These are phyloP conservation scores for Venusia cambrica DNA, from an alignment of 2,888 invertebrate species.

Conservation along the genomic window DNA sequence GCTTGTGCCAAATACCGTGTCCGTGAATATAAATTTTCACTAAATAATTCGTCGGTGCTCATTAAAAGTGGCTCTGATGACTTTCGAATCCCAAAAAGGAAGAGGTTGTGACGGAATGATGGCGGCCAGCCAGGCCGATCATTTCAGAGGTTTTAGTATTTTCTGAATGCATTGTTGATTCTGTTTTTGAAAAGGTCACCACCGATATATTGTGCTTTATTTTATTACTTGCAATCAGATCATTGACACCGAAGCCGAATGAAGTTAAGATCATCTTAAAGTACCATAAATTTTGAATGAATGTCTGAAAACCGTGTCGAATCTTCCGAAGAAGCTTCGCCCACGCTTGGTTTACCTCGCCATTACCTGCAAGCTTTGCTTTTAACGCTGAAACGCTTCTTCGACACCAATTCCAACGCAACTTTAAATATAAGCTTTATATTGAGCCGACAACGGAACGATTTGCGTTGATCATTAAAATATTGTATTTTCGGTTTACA, in stretches of 20 bases:
- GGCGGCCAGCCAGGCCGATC: constrained; percentile 25
- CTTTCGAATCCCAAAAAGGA: constrained; percentile 49
- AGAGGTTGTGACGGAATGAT: constrained; percentile 38
- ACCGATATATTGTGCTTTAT: constrained; percentile 7
- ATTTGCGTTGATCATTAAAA: constrained; percentile 18
- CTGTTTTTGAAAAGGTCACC: not conserved
- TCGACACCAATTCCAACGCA: constrained; percentile 32
- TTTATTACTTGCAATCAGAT: constrained; percentile 6
- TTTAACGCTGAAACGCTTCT: constrained; percentile 43
- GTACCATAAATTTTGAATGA: constrained; percentile 37
- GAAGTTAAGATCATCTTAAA: constrained; percentile 6
- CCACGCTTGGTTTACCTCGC: constrained; percentile 48
- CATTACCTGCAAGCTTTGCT: constrained; percentile 52
- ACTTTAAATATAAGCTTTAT: constrained; percentile 37
- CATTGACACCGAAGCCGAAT: constrained; percentile 1
- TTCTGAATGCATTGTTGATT: constrained; percentile 25
- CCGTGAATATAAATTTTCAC: constrained; percentile 43
- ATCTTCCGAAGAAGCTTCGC: constrained; percentile 46
- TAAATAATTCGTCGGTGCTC: constrained; percentile 37
- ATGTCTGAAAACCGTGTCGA: constrained; percentile 44
- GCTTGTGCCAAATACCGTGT: constrained; percentile 40
- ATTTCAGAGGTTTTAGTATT: constrained; percentile 1
- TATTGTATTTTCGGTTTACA: constrained; percentile 22
- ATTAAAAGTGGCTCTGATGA: constrained; percentile 34
- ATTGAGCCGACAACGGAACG: constrained; percentile 25